Evolutionary conservation across 2,113 vertebrate genomes (phyloP), one percentile per base, ranked within the genome.

Genomic region (Glaucidium brasilianum): DNA sequence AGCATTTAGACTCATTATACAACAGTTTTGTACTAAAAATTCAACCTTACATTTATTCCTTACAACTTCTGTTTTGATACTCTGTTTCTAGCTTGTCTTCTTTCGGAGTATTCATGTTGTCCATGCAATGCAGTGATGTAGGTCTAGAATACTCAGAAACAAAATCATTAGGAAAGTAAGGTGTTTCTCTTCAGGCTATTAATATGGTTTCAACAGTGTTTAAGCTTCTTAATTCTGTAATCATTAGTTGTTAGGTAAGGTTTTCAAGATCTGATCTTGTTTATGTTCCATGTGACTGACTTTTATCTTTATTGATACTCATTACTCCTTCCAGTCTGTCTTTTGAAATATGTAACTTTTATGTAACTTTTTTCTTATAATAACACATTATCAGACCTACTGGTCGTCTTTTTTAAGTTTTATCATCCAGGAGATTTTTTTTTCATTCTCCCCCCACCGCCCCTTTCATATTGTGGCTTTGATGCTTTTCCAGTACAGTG

Each of bases 81-180:
- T 67, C 11, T 62, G 4, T 91, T 91, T 80, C n/a, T n/a, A 76
- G 26, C 29, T 79, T 68, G 18, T 79, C 9, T 4, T 34, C 20
- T 30, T 72, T 93, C 19, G 63, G 25, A 37, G 19, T 75, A 55
- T 78, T 15, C 1, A 0, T 56, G 16, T 64, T 82, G 47, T 85
- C 52, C 43, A 50, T 17, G 29, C 22, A 83, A 5, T 0, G 0
- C 49, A 56, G 7, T 66, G 0, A 0, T 45, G 5, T 62, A 62
- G 64, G n/a, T 25, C 13, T 86, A n/a, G 58, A 68, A 62, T 58
- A 34, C 5, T 85, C 1, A 49, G 37, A 71, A 30, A 22, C 67
- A 50, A 67, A 91, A 62, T 80, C 1, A 56, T 27, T 52, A 83
- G 47, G 56, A 58, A 86, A 68, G 12, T 34, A 62, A 66, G 35